Conservation (phyloP, 2,113 vertebrate genomes). For the Atractosteus spatula region DNA sequence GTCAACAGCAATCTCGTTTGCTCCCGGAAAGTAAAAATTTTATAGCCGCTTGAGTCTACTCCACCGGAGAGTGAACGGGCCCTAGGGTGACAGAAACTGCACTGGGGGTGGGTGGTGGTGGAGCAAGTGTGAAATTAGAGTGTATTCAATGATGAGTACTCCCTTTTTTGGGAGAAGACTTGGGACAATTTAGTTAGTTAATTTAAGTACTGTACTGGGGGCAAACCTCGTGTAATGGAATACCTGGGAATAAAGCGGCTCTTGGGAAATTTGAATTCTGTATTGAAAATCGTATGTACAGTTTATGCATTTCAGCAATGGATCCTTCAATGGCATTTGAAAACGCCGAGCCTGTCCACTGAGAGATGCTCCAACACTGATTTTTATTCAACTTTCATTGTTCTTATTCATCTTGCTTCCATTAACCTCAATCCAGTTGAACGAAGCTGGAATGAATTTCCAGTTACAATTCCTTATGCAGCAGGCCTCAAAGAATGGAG, state of each 20-base stretch:
- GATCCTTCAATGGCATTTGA: conserved; percentile 34
- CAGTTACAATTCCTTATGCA: neutral
- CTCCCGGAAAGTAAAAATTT: conserved; percentile 72
- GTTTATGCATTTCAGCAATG: no score
- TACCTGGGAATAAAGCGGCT: neutral
- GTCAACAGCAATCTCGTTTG: conserved; percentile 86
- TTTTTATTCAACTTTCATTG: conserved; percentile 5
- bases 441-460: no score
- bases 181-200: conserved; percentile 14
- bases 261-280: no score
- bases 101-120: neutral
- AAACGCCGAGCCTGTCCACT: neutral
- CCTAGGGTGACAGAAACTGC: neutral
- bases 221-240: conserved; percentile 15
- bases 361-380: conserved; percentile 4
- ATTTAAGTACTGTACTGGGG: conserved; percentile 26
- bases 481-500: neutral
- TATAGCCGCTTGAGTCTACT: conserved; percentile 59
- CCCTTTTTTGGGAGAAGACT: conserved; percentile 41
- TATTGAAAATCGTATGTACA: no score
- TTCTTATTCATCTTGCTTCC: no score
- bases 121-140: conserved; percentile 13
- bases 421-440: no score
- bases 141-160: conserved; percentile 28
- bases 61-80: neutral